Evolutionary conservation across 2,797 vertebrate genomes (phyloP).

Genomic region (Scolopax bukidnonensis): DNA sequence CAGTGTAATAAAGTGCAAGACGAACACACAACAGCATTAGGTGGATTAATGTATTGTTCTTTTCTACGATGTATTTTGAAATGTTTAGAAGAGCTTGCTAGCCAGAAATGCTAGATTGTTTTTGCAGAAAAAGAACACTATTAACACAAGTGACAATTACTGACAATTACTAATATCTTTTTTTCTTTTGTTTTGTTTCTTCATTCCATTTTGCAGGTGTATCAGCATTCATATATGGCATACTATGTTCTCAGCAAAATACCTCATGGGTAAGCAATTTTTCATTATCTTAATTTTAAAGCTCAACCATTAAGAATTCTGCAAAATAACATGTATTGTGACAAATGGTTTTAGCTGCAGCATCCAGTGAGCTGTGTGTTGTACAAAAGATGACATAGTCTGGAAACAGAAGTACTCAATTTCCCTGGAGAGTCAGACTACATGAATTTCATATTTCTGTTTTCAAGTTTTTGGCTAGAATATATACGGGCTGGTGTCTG

Average conservation of each 20-base stretch:
- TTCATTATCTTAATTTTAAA: slow-evolving; percentile 45
- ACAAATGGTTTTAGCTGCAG: slow-evolving; percentile 2
- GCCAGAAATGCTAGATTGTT: background rate
- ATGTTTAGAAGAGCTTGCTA: background rate
- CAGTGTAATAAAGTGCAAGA: slow-evolving; percentile 1
- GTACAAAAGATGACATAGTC: background rate
- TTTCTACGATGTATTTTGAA: background rate
- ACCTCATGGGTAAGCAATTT: slow-evolving; percentile 88
- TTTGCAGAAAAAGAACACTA: background rate
- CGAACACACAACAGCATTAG: background rate
- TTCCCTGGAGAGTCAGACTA: background rate
- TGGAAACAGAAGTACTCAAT: slow-evolving; percentile 12
- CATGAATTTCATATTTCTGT: background rate
- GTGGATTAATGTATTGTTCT: background rate
- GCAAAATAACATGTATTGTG: background rate
- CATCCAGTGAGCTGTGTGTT: background rate
- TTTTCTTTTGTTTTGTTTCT: slow-evolving; percentile 14
- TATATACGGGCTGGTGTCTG: background rate
- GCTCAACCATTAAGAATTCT: slow-evolving; percentile 11
- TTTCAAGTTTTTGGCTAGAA: background rate
- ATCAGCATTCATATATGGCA: slow-evolving; percentile 90
- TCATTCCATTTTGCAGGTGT: slow-evolving; percentile 83
- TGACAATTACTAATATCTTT: slow-evolving; percentile 42
- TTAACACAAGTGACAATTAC: slow-evolving; percentile 26
- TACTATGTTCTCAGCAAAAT: slow-evolving; percentile 96